These are phyloP conservation scores for Cyclophora punctaria DNA, from an alignment of 2,888 invertebrate genomes.

Conservation along the genomic window DNA sequence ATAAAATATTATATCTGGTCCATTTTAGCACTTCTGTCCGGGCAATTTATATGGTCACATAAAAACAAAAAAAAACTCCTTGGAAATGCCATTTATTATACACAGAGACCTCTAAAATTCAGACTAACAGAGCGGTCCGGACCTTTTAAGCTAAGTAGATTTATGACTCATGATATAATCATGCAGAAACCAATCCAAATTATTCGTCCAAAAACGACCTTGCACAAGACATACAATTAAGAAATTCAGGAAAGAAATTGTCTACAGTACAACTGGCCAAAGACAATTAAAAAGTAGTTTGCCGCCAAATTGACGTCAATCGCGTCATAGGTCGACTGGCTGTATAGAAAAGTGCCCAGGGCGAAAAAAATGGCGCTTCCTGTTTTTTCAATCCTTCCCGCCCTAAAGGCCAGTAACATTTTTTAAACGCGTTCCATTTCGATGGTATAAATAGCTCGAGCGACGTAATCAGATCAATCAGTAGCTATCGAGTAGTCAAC, in stretches of 20 bases:
- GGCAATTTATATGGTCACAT: too few species aligned
- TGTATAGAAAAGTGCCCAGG: conserved; percentile 12
- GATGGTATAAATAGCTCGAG: conserved; percentile 56
- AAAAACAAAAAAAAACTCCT: too few species aligned
- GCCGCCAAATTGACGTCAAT: conserved; percentile 18
- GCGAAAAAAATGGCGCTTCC: conserved; percentile 39
- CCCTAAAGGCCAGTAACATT: conserved; percentile 62
- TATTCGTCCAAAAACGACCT: too few species aligned
- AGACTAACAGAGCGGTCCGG: too few species aligned
- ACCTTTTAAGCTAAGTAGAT: too few species aligned
- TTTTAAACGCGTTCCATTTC: conserved; percentile 57
- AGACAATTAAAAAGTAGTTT: conserved; percentile 11
- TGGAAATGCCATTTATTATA: too few species aligned
- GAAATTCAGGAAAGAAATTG: conserved; percentile 1
- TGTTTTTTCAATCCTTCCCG: conserved; percentile 53
- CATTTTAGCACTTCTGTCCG: too few species aligned
- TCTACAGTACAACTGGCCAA: conserved; percentile 6
- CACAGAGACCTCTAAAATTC: too few species aligned
- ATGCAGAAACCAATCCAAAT: too few species aligned
- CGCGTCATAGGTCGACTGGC: conserved; percentile 14
- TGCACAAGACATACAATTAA: too few species aligned
- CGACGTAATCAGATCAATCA: conserved; percentile 61
- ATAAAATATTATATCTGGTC: too few species aligned
- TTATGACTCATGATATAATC: too few species aligned
- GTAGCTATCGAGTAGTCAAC: conserved; percentile 70